Evolutionary conservation across 2,888 invertebrate genomes (phyloP).

Genomic region (Spialia ferax): DNA sequence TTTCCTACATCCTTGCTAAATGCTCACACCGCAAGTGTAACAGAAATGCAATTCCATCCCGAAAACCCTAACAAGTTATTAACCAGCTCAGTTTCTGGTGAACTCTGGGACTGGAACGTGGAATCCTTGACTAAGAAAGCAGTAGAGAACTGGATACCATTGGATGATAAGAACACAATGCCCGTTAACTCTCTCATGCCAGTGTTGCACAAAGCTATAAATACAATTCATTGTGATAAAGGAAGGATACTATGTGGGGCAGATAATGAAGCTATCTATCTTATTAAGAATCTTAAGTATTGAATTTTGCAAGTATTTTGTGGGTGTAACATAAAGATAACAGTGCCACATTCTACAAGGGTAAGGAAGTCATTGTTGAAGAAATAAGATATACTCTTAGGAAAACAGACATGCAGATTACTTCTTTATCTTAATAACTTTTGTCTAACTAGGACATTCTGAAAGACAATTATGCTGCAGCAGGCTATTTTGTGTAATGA

Average conservation of each 20-base stretch:
- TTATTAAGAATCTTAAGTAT: constrained; percentile 89
- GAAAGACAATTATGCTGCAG: no score
- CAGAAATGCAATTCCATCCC: constrained; percentile 96
- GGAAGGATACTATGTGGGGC: constrained; percentile 93
- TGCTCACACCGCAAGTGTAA: constrained; percentile 91
- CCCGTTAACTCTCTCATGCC: constrained; percentile 92
- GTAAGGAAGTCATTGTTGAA: no score
- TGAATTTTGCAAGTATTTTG: constrained; percentile 45
- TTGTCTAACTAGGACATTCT: no score
- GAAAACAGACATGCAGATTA: no score
- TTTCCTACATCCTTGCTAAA: constrained; percentile 94
- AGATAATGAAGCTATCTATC: constrained; percentile 96
- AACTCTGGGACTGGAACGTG: constrained; percentile 96
- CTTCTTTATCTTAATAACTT: no score
- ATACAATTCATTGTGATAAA: constrained; percentile 92
- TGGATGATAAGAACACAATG: constrained; percentile 89
- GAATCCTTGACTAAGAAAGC: constrained; percentile 79
- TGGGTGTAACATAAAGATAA: not conserved
- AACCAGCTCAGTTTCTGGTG: constrained; percentile 93
- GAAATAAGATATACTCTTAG: no score
- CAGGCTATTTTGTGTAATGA: no score
- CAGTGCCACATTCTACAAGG: not conserved
- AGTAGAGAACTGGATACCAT: constrained; percentile 88
- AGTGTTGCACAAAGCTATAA: constrained; percentile 92
- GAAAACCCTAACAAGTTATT: constrained; percentile 94